Conservation (phyloP, 2,797 vertebrate genomes). For the Fistularia commersonii region DNA sequence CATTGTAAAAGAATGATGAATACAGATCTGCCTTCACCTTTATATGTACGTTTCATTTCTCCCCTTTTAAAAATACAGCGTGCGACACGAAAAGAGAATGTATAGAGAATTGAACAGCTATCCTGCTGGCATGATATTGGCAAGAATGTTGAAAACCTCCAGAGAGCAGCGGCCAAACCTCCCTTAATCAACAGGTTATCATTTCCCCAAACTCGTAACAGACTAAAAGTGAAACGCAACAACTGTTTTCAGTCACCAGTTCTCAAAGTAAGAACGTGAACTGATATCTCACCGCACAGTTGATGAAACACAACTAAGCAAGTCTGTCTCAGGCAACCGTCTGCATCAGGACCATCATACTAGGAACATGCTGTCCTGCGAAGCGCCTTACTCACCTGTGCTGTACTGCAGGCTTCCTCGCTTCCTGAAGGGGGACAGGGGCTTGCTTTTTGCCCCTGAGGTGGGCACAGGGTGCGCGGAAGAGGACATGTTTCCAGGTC, state of each 20-base stretch:
- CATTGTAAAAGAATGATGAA: no score
- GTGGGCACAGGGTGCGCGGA: slow-evolving; percentile 58
- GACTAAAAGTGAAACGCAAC: slow-evolving; percentile 7
- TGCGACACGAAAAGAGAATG: no score
- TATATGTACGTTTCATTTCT: no score
- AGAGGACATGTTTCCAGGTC: slow-evolving; percentile 71
- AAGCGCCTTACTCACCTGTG: slow-evolving; percentile 78
- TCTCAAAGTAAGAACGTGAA: no score
- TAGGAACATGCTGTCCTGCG: background rate
- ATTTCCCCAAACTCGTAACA: slow-evolving; percentile 30
- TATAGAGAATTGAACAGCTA: background rate
- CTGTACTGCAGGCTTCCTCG: slow-evolving; percentile 85
- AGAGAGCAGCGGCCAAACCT: slow-evolving; percentile 9
- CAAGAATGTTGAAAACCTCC: slow-evolving; percentile 1
- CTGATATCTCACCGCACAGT: background rate
- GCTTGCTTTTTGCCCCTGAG: slow-evolving; percentile 58
- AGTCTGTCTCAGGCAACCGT: background rate
- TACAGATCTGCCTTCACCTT: no score
- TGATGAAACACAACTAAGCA: no score
- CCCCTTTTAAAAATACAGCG: no score
- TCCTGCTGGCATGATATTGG: slow-evolving; percentile 2
- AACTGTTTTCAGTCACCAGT: no score
- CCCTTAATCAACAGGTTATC: slow-evolving; percentile 64
- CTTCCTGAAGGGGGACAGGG: slow-evolving; percentile 84
- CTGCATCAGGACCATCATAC: slow-evolving; percentile 7